Conservation (phyloP, 2,888 invertebrate genomes). For the Lycia hirtaria region DNA sequence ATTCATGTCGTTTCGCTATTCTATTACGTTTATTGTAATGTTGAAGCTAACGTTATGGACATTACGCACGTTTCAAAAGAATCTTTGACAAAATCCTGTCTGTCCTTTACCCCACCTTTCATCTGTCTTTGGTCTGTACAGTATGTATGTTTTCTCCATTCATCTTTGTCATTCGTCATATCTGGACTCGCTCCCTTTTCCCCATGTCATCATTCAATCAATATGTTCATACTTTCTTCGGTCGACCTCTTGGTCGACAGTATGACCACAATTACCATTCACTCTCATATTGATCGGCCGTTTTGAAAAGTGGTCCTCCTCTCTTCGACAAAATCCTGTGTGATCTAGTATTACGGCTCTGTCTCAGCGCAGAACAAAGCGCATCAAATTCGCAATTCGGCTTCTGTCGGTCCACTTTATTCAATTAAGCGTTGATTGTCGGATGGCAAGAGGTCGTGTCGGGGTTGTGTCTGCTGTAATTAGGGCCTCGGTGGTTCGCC, state of each 20-base stretch:
- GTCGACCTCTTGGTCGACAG: too few species aligned
- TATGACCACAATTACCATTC: too few species aligned
- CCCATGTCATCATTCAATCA: too few species aligned
- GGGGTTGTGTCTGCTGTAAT: slow-evolving; percentile 76
- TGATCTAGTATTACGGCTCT: slow-evolving; percentile 20
- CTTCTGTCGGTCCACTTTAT: slow-evolving; percentile 75
- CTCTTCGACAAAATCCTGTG: slow-evolving; percentile 1
- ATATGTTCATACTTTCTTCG: too few species aligned
- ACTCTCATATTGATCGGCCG: too few species aligned
- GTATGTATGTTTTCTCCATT: too few species aligned
- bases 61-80: not conserved
- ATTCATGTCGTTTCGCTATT: slow-evolving; percentile 42
- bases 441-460: slow-evolving; percentile 79
- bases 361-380: slow-evolving; percentile 43
- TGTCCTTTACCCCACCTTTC: too few species aligned
- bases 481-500: slow-evolving; percentile 73
- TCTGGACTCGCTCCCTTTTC: too few species aligned
- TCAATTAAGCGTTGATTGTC: slow-evolving; percentile 78
- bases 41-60: not conserved
- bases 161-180: too few species aligned
- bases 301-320: too few species aligned
- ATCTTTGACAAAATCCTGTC: not conserved
- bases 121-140: too few species aligned
- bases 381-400: slow-evolving; percentile 65
- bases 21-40: slow-evolving; percentile 15